These are phyloP conservation scores for Loxodonta africana DNA, from an alignment of 2,113 vertebrate genomes.

Conservation along the genomic window DNA sequence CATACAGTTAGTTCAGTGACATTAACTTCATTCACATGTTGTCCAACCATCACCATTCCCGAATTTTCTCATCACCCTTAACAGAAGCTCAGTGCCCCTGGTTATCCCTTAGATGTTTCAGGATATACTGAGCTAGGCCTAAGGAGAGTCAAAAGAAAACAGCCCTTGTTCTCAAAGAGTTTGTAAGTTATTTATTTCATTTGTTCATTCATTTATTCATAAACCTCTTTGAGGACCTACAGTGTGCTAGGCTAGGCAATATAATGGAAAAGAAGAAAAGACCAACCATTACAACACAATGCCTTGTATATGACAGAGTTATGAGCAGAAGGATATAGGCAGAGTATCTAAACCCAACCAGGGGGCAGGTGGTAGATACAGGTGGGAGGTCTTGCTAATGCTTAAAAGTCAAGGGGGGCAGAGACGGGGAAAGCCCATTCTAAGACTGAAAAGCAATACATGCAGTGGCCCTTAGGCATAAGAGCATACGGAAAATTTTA, in stretches of 20 bases:
- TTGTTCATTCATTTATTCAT: not conserved
- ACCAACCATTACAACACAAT: not conserved
- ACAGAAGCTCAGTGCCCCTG: not conserved
- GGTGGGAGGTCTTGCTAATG: not conserved
- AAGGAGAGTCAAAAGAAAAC: not conserved
- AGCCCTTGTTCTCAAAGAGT: not conserved
- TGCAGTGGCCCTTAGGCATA: not conserved
- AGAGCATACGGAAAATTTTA: not conserved
- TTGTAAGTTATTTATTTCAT: not conserved
- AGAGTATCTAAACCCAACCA: not conserved
- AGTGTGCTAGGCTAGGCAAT: not conserved
- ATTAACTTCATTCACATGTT: not conserved
- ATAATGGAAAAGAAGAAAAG: not conserved
- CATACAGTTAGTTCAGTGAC: not conserved
- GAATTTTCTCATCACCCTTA: not conserved
- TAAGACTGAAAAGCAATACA: not conserved
- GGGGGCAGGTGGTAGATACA: not conserved
- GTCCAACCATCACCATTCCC: not conserved
- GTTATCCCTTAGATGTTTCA: not conserved
- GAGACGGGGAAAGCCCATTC: not conserved
- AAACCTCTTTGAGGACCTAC: not conserved
- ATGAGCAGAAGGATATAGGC: not conserved
- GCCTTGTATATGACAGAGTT: not conserved
- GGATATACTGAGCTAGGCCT: not conserved
- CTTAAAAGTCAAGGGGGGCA: not conserved